These are phyloP conservation scores for Andricus grossulariae DNA, from an alignment of 1,140 invertebrate species.

Conservation along the genomic window DNA sequence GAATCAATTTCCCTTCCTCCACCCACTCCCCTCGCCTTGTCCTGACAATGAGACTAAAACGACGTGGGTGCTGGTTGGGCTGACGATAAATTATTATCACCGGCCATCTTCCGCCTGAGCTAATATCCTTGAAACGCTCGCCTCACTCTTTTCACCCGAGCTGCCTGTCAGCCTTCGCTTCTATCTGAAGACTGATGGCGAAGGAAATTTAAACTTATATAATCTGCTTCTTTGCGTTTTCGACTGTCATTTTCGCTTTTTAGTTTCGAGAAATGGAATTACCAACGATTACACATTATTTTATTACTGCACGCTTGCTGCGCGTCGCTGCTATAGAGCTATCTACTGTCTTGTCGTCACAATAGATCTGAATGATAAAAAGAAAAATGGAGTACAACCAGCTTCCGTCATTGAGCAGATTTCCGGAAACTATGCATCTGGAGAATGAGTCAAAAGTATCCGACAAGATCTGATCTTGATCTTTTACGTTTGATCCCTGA, in stretches of 20 bases:
- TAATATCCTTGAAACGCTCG: constrained; percentile 55
- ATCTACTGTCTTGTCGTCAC: neutral
- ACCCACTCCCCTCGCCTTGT: constrained; percentile 6
- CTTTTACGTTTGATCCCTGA: too few relatives aligned
- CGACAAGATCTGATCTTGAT: too few relatives aligned
- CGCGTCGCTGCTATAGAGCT: neutral
- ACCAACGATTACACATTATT: neutral
- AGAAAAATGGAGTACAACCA: neutral
- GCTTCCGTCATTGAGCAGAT: neutral
- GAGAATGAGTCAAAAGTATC: neutral
- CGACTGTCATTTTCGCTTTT: neutral
- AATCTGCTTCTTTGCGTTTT: neutral
- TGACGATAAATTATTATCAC: constrained; percentile 55
- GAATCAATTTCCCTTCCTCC: constrained; percentile 66
- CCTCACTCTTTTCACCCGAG: constrained; percentile 33
- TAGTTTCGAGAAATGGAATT: constrained; percentile 8
- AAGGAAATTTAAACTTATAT: constrained; percentile 33
- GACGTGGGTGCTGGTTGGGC: constrained; percentile 33
- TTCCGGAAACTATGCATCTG: neutral
- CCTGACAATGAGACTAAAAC: constrained; percentile 17
- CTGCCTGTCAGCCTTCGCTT: constrained; percentile 50
- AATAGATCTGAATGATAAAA: constrained; percentile 18
- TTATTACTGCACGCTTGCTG: too few relatives aligned
- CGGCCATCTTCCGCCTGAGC: constrained; percentile 48
- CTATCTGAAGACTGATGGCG: constrained; percentile 43